A percentile compares a stretch with the other conserved stretches of the same genome.
Conservation (phyloP, 1,140 invertebrate species). For the Trichoplusia ni region DNA sequence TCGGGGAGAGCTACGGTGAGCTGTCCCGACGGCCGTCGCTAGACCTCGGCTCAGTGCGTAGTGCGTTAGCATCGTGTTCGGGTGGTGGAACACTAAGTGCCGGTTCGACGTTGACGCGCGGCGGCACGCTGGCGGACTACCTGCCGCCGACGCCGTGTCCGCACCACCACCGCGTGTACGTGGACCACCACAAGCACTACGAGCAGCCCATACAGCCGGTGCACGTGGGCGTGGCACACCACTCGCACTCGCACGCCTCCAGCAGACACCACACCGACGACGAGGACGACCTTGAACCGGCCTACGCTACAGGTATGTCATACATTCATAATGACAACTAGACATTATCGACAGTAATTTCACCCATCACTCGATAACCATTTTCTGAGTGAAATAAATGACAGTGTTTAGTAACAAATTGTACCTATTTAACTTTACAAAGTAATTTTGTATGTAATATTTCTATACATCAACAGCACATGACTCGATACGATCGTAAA, state of each 20-base stretch:
- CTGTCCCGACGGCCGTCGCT: conserved; percentile 70
- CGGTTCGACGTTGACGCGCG: conserved; percentile 71
- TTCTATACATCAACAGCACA: not conserved
- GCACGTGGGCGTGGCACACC: conserved; percentile 70
- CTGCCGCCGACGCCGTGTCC: conserved; percentile 77
- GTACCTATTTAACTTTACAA: too few relatives aligned
- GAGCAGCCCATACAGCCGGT: conserved; percentile 75
- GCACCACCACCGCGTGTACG: conserved; percentile 77
- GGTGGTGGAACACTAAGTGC: conserved; percentile 73
- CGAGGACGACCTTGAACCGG: conserved; percentile 78
- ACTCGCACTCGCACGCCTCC: conserved; percentile 69
- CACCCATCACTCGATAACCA: not conserved
- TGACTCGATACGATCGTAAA: conserved; percentile 22
- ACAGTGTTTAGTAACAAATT: too few relatives aligned
- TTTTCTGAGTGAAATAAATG: too few relatives aligned
- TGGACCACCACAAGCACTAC: conserved; percentile 78
- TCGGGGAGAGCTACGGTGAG: conserved; percentile 73
- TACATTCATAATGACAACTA: not conserved
- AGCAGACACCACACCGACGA: conserved; percentile 75
- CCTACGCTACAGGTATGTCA: conserved; percentile 78
- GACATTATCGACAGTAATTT: not conserved
- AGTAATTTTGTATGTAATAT: not conserved
- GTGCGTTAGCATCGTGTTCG: conserved; percentile 74
- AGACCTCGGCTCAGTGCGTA: conserved; percentile 74
- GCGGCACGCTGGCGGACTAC: conserved; percentile 71